Conservation (phyloP, 2,888 invertebrate species). For the Agelastica alni region DNA sequence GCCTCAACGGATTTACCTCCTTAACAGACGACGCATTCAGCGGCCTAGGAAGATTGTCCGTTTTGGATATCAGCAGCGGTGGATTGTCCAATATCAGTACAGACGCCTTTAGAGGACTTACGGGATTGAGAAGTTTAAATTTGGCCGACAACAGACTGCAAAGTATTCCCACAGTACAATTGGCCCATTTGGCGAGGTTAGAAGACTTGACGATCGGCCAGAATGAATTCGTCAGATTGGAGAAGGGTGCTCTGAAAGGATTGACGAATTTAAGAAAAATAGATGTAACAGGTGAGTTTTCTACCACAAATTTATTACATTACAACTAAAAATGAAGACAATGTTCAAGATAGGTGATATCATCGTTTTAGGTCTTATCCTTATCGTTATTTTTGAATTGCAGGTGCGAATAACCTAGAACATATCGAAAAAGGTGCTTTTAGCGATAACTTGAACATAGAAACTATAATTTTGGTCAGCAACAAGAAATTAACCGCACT, state of each 20-base stretch:
- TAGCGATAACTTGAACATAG: slow-evolving; percentile 78
- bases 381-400: neutral
- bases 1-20: slow-evolving; percentile 78
- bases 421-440: slow-evolving; percentile 79
- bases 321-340: too few relatives aligned
- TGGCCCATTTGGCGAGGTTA: slow-evolving; percentile 71
- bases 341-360: too few relatives aligned
- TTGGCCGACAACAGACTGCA: slow-evolving; percentile 79
- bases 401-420: slow-evolving; percentile 72
- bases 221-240: slow-evolving; percentile 74
- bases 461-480: slow-evolving; percentile 73
- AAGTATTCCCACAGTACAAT: slow-evolving; percentile 74
- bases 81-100: slow-evolving; percentile 79
- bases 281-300: slow-evolving; percentile 65
- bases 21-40: slow-evolving; percentile 79
- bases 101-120: slow-evolving; percentile 75
- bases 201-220: slow-evolving; percentile 84
- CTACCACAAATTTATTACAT: too few relatives aligned
- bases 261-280: slow-evolving; percentile 75
- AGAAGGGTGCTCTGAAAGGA: slow-evolving; percentile 76
- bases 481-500: slow-evolving; percentile 75
- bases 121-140: slow-evolving; percentile 75
- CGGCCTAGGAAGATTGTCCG: slow-evolving; percentile 73
- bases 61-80: slow-evolving; percentile 79
- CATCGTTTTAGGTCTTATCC: neutral